Evolutionary conservation across 2,797 vertebrate species (phyloP).

Genomic region (Anguilla obscura): DNA sequence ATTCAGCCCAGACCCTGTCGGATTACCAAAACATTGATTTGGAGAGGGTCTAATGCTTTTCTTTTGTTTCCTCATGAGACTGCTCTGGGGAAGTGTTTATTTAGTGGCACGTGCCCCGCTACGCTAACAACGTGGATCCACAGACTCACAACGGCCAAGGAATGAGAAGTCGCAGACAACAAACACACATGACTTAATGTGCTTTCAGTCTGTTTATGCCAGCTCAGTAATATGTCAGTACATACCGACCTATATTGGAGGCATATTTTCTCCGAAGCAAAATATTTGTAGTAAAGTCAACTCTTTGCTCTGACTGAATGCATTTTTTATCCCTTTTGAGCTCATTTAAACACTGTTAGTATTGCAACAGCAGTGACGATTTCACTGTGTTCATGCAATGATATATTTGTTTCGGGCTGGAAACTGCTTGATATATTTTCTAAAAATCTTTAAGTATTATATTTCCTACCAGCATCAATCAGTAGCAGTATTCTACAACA

Average conservation of each 20-base stretch:
- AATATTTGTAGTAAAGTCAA: not conserved
- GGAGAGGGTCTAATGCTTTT: not conserved
- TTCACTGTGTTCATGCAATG: not conserved
- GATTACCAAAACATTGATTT: constrained; percentile 9
- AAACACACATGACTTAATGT: not conserved
- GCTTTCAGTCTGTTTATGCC: not conserved
- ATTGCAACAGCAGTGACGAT: not conserved
- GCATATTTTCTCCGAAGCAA: not conserved
- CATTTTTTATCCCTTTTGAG: not conserved
- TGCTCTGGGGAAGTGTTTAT: not conserved
- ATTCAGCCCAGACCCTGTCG: not conserved
- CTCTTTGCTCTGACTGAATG: not conserved
- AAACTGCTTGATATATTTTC: not conserved
- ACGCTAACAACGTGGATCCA: not conserved
- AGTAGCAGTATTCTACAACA: not conserved
- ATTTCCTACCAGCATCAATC: not conserved
- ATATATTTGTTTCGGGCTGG: not conserved
- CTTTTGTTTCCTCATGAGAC: not conserved
- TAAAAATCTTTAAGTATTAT: not conserved
- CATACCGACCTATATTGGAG: not conserved
- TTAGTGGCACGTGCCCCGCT: not conserved
- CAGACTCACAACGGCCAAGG: not conserved
- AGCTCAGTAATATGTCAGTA: not conserved
- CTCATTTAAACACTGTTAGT: not conserved
- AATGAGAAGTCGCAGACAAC: no score